Evolutionary conservation across 2,113 vertebrate genomes (phyloP), one percentile per base, ranked within the genome.

Genomic region (Macaca mulatta): DNA sequence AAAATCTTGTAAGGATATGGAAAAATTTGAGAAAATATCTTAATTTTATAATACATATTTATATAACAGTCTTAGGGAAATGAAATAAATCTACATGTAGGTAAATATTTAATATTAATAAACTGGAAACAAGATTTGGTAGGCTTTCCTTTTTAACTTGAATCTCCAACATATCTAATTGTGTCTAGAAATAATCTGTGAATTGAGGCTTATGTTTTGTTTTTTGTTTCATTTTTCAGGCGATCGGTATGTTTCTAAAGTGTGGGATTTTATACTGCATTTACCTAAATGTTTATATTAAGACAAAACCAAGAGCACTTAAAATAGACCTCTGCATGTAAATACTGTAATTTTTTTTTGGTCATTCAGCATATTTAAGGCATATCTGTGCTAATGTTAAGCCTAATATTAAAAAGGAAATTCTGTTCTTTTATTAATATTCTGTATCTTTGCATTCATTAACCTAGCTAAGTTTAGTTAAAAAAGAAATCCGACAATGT

Each of bases 381-480:
- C 32, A 50, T 80, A n/a, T 80, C 94, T 89, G 32, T 72, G 72
- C 14, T 35, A 93, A 38, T 98, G 69, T 90, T 75, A 61, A 79
- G 17, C 13, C 27, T 97, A 75, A 30, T 43, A 61, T 10, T 88
- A 75, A 77, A 48, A 87, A 57, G 74, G 87, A 78, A 9, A 20
- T 96, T 78, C 55, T 97, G 70, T 91, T 96, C 32, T 77, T 10
- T 57, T 97, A 59, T 77, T 85, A 96, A 75, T 95, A 96, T 97
- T 97, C 11, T 2, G 0, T 89, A 80, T 40, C 22, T 80, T 10
- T 94, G 35, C 77, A 48, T 92, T 93, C 35, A 96, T 89, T 95
- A 95, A 93, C 90, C 74, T 43, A 8, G 72, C 40, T 94, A 87
- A 98, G 48, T 92, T 87, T 97, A 83, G 12, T 90, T 91, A 7